Evolutionary conservation across 2,113 vertebrate species (phyloP).

Genomic region (Paedocypris sp.): DNA sequence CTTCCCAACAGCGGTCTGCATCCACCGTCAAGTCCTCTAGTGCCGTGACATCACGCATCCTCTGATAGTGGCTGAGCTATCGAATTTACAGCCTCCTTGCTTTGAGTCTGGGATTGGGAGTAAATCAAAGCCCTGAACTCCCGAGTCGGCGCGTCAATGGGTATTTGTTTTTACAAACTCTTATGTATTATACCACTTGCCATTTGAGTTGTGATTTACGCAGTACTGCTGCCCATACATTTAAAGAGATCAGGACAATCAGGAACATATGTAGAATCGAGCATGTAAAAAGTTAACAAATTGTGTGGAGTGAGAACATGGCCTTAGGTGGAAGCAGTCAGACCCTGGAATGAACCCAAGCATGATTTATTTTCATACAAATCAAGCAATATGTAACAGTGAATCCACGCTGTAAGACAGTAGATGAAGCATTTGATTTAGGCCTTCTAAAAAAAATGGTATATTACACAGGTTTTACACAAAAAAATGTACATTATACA

Average conservation of each 20-base stretch:
- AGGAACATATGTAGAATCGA: conserved; percentile 30
- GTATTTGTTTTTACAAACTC: conserved; percentile 17
- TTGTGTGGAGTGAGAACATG: conserved; percentile 12
- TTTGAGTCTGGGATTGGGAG: background rate
- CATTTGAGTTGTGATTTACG: conserved; percentile 23
- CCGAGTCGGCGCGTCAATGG: background rate
- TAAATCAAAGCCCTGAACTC: background rate
- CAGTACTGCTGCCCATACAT: conserved; percentile 19
- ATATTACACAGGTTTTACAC: too few species aligned
- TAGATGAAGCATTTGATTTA: background rate
- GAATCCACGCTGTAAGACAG: background rate
- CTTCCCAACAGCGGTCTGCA: conserved; percentile 30
- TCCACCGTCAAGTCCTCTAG: conserved; percentile 7
- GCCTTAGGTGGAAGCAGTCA: conserved; percentile 2
- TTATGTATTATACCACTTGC: conserved; percentile 2
- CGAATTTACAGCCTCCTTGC: conserved; percentile 1
- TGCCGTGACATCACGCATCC: background rate
- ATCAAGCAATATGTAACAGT: conserved; percentile 16
- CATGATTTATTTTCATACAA: conserved; percentile 26
- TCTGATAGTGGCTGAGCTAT: background rate
- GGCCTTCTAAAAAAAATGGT: too few species aligned
- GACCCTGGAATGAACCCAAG: conserved; percentile 17
- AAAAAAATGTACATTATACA: too few species aligned
- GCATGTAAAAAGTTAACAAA: conserved; percentile 24
- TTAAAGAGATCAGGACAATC: conserved; percentile 17